Percentiles rank a stretch among this genome's conserved stretches.
Conservation (phyloP, 1,140 invertebrate species). For the Caenorhabditis brenneri region DNA sequence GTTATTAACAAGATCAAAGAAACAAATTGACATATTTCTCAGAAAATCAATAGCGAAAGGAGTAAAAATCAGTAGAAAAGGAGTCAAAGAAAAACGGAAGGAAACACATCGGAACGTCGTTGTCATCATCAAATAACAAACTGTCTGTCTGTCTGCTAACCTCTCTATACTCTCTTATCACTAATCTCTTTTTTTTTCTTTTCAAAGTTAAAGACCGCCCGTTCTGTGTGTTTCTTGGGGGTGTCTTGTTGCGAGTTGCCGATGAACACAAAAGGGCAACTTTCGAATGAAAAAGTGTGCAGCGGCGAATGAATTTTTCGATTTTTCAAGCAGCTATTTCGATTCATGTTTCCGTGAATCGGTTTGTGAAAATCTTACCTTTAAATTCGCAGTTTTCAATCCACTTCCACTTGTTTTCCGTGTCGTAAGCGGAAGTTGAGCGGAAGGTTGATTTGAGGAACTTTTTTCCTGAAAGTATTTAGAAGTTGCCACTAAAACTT, state of each 20-base stretch:
- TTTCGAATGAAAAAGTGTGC: neutral
- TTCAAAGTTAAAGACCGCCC: conserved; percentile 1
- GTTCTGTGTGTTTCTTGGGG: neutral
- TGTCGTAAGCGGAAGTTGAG: conserved; percentile 3
- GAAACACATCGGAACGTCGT: too few relatives aligned
- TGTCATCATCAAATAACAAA: conserved; percentile 20
- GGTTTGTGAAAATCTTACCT: neutral
- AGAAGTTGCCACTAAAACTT: neutral
- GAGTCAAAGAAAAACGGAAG: neutral
- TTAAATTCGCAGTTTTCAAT: conserved; percentile 33
- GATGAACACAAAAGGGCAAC: neutral
- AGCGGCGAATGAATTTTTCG: neutral
- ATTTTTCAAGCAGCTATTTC: neutral
- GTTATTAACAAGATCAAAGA: too few relatives aligned
- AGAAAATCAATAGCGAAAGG: neutral
- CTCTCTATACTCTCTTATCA: conserved; percentile 18
- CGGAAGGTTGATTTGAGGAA: neutral
- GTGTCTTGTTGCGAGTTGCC: too few relatives aligned
- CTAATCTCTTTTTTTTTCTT: neutral
- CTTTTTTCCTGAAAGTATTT: neutral
- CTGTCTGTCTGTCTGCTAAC: neutral
- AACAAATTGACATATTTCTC: neutral
- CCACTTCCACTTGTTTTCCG: conserved; percentile 14
- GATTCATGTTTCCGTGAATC: too few relatives aligned
- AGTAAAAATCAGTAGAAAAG: neutral